Conservation (phyloP, 2,797 vertebrate genomes). For the Echiichthys vipera region DNA sequence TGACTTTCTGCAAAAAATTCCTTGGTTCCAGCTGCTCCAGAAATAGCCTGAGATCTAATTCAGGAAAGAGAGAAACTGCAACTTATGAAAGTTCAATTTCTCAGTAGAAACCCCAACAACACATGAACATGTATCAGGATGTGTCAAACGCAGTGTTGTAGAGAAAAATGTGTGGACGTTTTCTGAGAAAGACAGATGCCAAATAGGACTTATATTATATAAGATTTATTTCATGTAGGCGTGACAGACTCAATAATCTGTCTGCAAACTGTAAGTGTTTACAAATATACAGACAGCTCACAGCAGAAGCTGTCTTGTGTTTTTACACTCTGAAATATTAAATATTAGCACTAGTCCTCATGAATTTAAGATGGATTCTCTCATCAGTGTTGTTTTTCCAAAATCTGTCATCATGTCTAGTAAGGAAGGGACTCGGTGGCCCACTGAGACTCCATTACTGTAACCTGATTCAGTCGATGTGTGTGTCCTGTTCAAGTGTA, state of each 20-base stretch:
- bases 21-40: slow-evolving; percentile 26
- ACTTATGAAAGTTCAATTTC: slow-evolving; percentile 51
- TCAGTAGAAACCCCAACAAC: slow-evolving; percentile 11
- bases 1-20: slow-evolving; percentile 33
- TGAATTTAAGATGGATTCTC: slow-evolving; percentile 60
- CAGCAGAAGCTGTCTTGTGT: slow-evolving; percentile 52
- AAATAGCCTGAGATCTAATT: slow-evolving; percentile 36
- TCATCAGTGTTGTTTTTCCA: slow-evolving; percentile 19
- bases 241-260: slow-evolving; percentile 50
- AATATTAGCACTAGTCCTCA: slow-evolving; percentile 55
- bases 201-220: slow-evolving; percentile 22
- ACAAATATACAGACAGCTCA: slow-evolving; percentile 52
- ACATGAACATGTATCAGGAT: neutral
- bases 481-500: neutral
- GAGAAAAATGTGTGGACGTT: neutral
- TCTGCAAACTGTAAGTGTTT: slow-evolving; percentile 55
- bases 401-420: slow-evolving; percentile 30
- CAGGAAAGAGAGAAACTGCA: slow-evolving; percentile 27
- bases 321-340: slow-evolving; percentile 60
- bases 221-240: slow-evolving; percentile 25
- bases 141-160: slow-evolving; percentile 2
- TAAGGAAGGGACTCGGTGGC: neutral
- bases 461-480: slow-evolving; percentile 3
- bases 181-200: slow-evolving; percentile 25
- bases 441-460: slow-evolving; percentile 23